Base-by-base conservation (phyloP, 2,113 vertebrate species). In the Willisornis vidua region DNA sequence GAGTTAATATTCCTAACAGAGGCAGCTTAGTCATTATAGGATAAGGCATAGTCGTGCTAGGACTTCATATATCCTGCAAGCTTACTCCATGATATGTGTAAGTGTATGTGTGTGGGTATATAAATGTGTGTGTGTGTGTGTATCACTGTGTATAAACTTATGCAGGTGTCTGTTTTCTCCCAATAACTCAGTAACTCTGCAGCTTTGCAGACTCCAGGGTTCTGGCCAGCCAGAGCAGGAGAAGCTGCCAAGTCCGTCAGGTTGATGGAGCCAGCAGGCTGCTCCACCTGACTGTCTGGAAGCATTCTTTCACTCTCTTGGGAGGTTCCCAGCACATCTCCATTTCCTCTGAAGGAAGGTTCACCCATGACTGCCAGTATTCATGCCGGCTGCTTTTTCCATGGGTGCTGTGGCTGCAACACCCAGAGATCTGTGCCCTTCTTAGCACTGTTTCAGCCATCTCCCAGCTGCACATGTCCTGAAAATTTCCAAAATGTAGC, bases 221-320 rank as follows among this genome's bases (percentile, higher is more conserved):
- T 70, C 78, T 49, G 86, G 97, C 97, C 96, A 97, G 96, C 84
- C 94, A 46, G 73, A 87, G 33, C 91, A 80, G 58, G 43, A 96
- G 68, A 81, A 68, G 52, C 85, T 95, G 97, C 97, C 97, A 98
- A 97, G 86, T 84, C 86, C 74, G 0, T 93, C 93, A 83, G 90
- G 93, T 90, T 89, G 80, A 67, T 88, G 94, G 35, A 97, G 96
- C 96, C 96, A 97, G 94, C 93, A 96, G 96, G 90, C 97, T 76
- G 91, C 85, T 97, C 96, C 94, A 96, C 94, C 96, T 96, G 97
- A 94, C 96, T 97, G 86, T 97, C 97, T 97, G 97, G 96, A 97
- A 97, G 94, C 93, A 97, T 98, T 98, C 94, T 94, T 97, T 87
- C 75, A 48, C 78, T 97, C 90, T 86, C 97, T 79, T 95, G 97